Percentiles rank a stretch among this genome's conserved stretches.
Evolutionary conservation across 2,797 vertebrate species (phyloP).

Genomic region (Stomatorhinus walkeri): DNA sequence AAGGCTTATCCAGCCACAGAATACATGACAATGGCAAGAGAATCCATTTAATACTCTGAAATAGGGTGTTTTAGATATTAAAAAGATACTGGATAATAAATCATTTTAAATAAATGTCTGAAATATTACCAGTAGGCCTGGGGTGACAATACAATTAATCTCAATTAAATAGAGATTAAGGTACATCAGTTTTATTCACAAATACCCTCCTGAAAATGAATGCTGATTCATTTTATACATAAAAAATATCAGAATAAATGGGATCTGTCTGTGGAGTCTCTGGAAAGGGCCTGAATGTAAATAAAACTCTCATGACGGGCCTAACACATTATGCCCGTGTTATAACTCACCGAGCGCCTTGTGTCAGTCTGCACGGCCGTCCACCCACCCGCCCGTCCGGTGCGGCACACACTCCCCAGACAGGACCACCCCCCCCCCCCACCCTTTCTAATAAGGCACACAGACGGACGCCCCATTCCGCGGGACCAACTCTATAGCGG

Average conservation of each 20-base stretch:
- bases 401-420: neutral
- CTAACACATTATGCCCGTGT: neutral
- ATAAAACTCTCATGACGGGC: neutral
- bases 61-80: slow-evolving; percentile 17
- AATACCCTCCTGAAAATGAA: slow-evolving; percentile 16
- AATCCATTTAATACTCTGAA: slow-evolving; percentile 16
- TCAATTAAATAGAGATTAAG: slow-evolving; percentile 21
- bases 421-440: neutral
- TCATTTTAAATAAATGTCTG: slow-evolving; percentile 21
- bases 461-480: neutral
- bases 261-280: neutral
- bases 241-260: slow-evolving; percentile 3
- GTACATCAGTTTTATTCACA: slow-evolving; percentile 17
- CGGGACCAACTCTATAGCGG: neutral
- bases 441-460: neutral
- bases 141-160: slow-evolving; percentile 22
- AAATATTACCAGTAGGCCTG: slow-evolving; percentile 16
- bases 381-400: no score
- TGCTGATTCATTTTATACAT: slow-evolving; percentile 13
- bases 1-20: slow-evolving; percentile 8
- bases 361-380: no score
- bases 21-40: slow-evolving; percentile 15
- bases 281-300: neutral
- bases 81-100: slow-evolving; percentile 22
- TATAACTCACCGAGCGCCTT: neutral